These are phyloP conservation scores for Campoletis raptor DNA, from an alignment of 2,888 invertebrate species.

Conservation along the genomic window DNA sequence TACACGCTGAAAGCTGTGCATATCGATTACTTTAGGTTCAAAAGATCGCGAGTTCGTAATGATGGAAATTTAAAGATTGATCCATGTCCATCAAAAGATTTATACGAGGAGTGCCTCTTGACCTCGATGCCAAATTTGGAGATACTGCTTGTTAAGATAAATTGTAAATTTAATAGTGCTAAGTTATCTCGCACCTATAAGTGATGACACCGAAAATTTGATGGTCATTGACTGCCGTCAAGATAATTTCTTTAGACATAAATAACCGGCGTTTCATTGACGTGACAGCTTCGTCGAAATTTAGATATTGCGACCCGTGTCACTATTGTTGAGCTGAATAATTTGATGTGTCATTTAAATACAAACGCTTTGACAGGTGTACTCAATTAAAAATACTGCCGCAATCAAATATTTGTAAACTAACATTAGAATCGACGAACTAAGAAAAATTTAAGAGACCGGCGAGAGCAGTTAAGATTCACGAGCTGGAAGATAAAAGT, in stretches of 20 bases:
- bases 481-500: no score
- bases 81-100: constrained; percentile 49
- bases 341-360: neutral
- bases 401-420: neutral
- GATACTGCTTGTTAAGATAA: constrained; percentile 10
- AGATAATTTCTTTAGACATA: constrained; percentile 5
- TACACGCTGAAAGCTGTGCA: neutral
- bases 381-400: neutral
- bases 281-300: neutral
- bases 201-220: constrained; percentile 44
- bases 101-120: constrained; percentile 49
- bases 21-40: constrained; percentile 24
- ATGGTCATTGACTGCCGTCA: constrained; percentile 46
- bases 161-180: constrained; percentile 13
- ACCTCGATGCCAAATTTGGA: constrained; percentile 49
- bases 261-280: neutral
- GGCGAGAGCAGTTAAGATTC: no score
- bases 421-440: neutral
- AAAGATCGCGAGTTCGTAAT: constrained; percentile 15
- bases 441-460: neutral
- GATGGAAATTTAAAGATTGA: constrained; percentile 50
- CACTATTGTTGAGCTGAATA: neutral
- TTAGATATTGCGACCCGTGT: neutral
- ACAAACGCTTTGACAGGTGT: neutral
- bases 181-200: neutral